These are phyloP conservation scores for Orientallactaga bullata DNA, from an alignment of 2,113 vertebrate species.

Conservation along the genomic window DNA sequence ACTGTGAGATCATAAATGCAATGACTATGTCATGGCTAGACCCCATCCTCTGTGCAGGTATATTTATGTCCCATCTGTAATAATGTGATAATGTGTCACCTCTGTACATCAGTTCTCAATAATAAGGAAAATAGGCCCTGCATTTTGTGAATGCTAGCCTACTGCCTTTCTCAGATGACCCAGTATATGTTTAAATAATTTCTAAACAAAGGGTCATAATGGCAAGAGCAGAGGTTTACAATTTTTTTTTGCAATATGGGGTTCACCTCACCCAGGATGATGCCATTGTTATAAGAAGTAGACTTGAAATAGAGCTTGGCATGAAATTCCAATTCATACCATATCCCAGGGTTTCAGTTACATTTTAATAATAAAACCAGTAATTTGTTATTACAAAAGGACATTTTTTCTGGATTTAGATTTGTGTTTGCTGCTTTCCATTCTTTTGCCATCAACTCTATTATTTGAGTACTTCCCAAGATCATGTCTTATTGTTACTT, in stretches of 20 bases:
- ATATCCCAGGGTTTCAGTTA: not conserved
- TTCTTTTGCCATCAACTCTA: not conserved
- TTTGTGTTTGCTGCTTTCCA: not conserved
- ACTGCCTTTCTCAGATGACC: not conserved
- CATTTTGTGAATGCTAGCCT: not conserved
- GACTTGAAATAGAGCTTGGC: not conserved
- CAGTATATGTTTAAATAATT: not conserved
- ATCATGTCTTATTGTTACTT: not conserved
- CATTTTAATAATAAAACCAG: not conserved
- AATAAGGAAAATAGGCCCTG: not conserved
- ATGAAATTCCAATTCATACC: not conserved
- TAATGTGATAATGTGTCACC: not conserved
- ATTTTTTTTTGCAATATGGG: not conserved
- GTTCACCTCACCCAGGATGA: not conserved
- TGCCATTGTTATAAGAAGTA: not conserved
- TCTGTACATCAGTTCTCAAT: not conserved
- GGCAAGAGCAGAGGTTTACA: not conserved
- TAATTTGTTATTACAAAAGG: not conserved
- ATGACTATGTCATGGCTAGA: too few relatives aligned
- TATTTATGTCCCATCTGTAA: not conserved
- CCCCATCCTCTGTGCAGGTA: not conserved
- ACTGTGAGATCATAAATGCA: too few relatives aligned
- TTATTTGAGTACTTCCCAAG: not conserved
- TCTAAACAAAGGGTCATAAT: not conserved
- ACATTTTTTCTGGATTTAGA: not conserved